Conservation (phyloP, 2,888 invertebrate genomes). For the Silvanus unidentatus region DNA sequence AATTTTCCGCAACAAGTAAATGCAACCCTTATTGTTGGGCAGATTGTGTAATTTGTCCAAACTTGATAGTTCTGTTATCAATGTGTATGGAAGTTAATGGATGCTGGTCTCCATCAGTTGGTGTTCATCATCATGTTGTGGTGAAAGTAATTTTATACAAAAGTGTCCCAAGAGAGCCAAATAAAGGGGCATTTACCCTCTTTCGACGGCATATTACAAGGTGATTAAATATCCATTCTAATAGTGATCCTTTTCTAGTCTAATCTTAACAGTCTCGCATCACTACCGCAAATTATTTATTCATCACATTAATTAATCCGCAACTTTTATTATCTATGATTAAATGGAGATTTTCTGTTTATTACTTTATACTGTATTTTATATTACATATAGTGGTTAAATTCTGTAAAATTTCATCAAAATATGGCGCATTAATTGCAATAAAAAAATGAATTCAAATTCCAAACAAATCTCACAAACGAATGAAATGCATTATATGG, state of each 20-base stretch:
- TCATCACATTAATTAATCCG: too few species aligned
- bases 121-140: slow-evolving; percentile 30
- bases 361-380: too few species aligned
- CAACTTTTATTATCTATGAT: too few species aligned
- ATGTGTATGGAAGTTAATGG: background rate
- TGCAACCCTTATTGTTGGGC: slow-evolving; percentile 7
- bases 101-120: background rate
- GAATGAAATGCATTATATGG: slow-evolving; percentile 19
- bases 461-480: slow-evolving; percentile 3
- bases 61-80: background rate
- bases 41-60: slow-evolving; percentile 7
- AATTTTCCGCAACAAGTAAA: slow-evolving; percentile 1
- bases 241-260: slow-evolving; percentile 20
- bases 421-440: too few species aligned
- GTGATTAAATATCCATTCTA: slow-evolving; percentile 42
- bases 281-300: too few species aligned
- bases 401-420: too few species aligned
- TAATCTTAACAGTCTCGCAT: too few species aligned
- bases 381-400: too few species aligned
- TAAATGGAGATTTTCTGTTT: too few species aligned
- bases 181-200: slow-evolving; percentile 35
- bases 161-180: slow-evolving; percentile 25
- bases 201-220: slow-evolving; percentile 39
- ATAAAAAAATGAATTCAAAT: too few species aligned
- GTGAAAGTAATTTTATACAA: slow-evolving; percentile 38